A percentile compares a stretch with the other conserved stretches of the same genome.
Conservation (phyloP, 2,113 vertebrate species). For the Chaetops frenatus region DNA sequence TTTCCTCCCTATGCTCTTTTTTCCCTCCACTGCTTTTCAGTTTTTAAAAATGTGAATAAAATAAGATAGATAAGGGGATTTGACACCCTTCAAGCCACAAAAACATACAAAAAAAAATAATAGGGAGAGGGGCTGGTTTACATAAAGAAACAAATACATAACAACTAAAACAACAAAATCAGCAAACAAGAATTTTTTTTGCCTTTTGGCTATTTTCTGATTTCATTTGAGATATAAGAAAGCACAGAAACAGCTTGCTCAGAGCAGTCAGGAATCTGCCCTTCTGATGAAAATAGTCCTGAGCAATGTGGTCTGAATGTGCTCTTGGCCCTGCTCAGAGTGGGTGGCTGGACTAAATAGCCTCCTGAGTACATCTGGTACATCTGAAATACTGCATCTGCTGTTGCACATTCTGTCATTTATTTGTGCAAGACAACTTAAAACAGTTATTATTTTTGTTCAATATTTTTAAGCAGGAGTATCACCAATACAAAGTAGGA, state of each 20-base stretch:
- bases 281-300: background rate
- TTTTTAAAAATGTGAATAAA: background rate
- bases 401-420: background rate
- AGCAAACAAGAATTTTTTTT: background rate
- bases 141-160: background rate
- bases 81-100: background rate
- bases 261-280: background rate
- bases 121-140: background rate
- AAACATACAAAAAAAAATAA: background rate
- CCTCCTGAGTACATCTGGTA: background rate
- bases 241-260: background rate
- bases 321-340: background rate
- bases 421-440: background rate
- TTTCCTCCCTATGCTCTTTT: background rate
- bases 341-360: background rate
- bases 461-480: background rate
- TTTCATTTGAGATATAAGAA: background rate
- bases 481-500: background rate
- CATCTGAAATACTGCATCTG: background rate
- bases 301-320: background rate
- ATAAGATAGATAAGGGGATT: background rate
- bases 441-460: background rate
- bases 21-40: background rate
- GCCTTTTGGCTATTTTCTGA: background rate
- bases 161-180: background rate